A percentile compares a stretch with the other conserved stretches of the same genome.
Evolutionary conservation across 2,113 vertebrate genomes (phyloP).

Genomic region (Silurus asotus): DNA sequence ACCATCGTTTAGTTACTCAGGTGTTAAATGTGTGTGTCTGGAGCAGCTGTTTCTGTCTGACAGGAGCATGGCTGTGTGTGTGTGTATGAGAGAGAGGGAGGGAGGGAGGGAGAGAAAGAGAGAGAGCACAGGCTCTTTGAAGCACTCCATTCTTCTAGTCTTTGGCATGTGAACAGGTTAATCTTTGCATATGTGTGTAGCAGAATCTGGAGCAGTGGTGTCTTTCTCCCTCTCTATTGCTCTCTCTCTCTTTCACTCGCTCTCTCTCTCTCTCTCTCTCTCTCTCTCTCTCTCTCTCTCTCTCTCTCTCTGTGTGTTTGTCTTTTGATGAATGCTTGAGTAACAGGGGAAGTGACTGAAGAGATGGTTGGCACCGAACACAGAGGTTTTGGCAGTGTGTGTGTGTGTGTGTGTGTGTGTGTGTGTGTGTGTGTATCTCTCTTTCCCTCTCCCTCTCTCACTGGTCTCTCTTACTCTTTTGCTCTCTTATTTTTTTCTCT

Average conservation of each 20-base stretch:
- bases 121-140: background rate
- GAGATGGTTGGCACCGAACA: slow-evolving; percentile 44
- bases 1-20: background rate
- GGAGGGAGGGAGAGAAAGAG: no score
- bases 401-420: background rate
- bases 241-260: slow-evolving; percentile 20
- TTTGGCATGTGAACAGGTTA: slow-evolving; percentile 10
- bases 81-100: background rate
- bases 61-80: background rate
- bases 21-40: background rate
- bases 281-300: slow-evolving; percentile 20
- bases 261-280: slow-evolving; percentile 30
- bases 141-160: background rate
- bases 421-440: background rate
- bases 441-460: slow-evolving; percentile 39
- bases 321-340: slow-evolving; percentile 42
- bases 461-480: slow-evolving; percentile 64
- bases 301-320: slow-evolving; percentile 55
- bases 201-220: background rate
- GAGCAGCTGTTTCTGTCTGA: background rate
- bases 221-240: background rate
- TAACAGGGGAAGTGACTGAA: slow-evolving; percentile 42
- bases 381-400: slow-evolving; percentile 32
- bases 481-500: slow-evolving; percentile 61
- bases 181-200: background rate